These are phyloP conservation scores for Acomys russatus DNA, from an alignment of 2,797 vertebrate species.

Conservation along the genomic window DNA sequence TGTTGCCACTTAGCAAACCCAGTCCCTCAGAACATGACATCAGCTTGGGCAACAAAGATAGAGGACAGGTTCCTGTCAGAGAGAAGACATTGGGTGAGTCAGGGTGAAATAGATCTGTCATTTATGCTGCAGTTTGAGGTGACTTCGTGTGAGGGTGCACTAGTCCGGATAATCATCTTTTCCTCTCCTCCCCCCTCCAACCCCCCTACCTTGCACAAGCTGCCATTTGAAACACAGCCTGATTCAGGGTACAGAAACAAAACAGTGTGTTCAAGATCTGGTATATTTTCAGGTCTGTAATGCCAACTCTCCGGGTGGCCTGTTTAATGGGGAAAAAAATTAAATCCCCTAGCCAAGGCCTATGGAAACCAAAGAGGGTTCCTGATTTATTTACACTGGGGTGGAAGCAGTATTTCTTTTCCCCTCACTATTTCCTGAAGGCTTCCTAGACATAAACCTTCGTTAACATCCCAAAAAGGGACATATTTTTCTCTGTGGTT, in stretches of 20 bases:
- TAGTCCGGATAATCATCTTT: background rate
- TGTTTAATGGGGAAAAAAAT: slow-evolving; percentile 82
- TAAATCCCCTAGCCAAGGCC: slow-evolving; percentile 76
- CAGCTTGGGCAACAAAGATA: slow-evolving; percentile 77
- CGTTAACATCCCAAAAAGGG: slow-evolving; percentile 78
- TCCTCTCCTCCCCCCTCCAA: too few species aligned
- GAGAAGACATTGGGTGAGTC: slow-evolving; percentile 66
- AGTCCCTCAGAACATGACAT: slow-evolving; percentile 81
- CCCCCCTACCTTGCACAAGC: slow-evolving; percentile 44
- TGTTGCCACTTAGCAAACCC: slow-evolving; percentile 71
- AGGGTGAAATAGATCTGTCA: slow-evolving; percentile 67
- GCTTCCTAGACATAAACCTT: slow-evolving; percentile 79
- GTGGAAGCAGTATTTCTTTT: slow-evolving; percentile 55
- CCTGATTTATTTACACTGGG: slow-evolving; percentile 80
- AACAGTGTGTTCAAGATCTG: slow-evolving; percentile 76
- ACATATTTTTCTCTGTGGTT: slow-evolving; percentile 76
- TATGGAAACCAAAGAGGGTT: slow-evolving; percentile 73
- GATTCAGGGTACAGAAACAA: slow-evolving; percentile 76
- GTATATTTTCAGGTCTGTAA: slow-evolving; percentile 75
- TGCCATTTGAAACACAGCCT: slow-evolving; percentile 74
- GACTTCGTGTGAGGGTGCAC: background rate
- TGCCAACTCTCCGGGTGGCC: slow-evolving; percentile 82
- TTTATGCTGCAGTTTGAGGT: slow-evolving; percentile 36
- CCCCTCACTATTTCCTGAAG: slow-evolving; percentile 76
- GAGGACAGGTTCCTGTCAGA: slow-evolving; percentile 67